Conservation (phyloP, 2,113 vertebrate species). For the Nesoenas mayeri region DNA sequence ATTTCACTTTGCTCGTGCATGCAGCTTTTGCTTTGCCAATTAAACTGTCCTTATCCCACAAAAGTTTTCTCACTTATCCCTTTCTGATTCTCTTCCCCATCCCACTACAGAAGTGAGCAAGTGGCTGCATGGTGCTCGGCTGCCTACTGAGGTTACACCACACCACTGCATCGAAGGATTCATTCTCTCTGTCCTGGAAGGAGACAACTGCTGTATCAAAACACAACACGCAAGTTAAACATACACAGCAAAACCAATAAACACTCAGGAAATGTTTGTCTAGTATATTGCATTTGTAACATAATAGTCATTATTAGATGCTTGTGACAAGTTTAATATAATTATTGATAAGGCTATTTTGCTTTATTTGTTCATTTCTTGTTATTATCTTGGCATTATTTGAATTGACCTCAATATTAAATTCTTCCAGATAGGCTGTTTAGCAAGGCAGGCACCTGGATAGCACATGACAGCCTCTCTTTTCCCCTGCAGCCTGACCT, state of each 20-base stretch:
- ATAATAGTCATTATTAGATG: not conserved
- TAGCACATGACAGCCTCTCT: not conserved
- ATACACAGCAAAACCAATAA: not conserved
- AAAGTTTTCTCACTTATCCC: not conserved
- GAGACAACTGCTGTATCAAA: not conserved
- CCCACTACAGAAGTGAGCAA: no score
- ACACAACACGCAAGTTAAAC: not conserved
- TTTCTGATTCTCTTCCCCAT: no score
- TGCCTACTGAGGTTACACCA: not conserved
- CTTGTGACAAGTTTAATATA: not conserved
- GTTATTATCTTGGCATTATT: not conserved
- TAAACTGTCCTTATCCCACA: not conserved
- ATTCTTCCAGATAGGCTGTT: not conserved
- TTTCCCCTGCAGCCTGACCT: not conserved
- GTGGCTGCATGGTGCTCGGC: not conserved
- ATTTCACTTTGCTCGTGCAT: accelerated
- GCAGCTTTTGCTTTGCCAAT: not conserved
- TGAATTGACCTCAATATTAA: not conserved
- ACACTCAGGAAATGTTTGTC: not conserved
- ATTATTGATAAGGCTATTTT: not conserved
- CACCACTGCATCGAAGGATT: no score
- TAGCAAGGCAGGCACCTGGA: not conserved
- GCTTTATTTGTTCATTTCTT: not conserved
- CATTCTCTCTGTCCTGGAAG: not conserved
- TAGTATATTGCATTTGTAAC: not conserved